phyloP scores from a whole-genome alignment of 2,113 vertebrate genomes.

The Odocoileus virginianus region DNA sequence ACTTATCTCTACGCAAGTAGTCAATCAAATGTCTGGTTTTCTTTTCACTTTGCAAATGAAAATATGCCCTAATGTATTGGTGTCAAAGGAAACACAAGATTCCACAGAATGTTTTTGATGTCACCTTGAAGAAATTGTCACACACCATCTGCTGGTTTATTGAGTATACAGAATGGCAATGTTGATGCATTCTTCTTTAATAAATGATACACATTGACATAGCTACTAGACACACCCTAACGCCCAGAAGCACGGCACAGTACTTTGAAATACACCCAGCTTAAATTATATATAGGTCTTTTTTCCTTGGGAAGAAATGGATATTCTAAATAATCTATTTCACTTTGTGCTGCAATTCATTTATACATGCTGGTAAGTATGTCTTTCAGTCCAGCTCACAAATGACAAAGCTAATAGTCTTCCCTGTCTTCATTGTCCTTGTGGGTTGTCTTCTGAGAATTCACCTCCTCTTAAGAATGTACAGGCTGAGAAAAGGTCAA shows the following conservation, averaged over 20 bases:
- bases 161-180: not conserved
- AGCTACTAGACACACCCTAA: not conserved
- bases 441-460: not conserved
- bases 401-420: not conserved
- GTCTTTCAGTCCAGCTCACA: not conserved
- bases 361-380: not conserved
- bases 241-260: not conserved
- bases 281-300: not conserved
- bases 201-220: constrained; percentile 20
- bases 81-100: not conserved
- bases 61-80: not conserved
- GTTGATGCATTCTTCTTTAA: constrained; percentile 36
- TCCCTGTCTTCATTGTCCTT: not conserved
- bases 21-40: not conserved
- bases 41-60: not conserved
- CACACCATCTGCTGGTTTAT: constrained; percentile 45
- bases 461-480: not conserved
- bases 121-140: constrained; percentile 58
- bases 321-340: not conserved
- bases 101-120: not conserved
- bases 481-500: not conserved
- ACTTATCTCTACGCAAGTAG: not conserved
- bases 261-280: constrained; percentile 12
- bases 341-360: not conserved
- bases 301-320: not conserved